phyloP scores from a whole-genome alignment of 2,888 invertebrate genomes.

The Crossocerus cetratus region DNA sequence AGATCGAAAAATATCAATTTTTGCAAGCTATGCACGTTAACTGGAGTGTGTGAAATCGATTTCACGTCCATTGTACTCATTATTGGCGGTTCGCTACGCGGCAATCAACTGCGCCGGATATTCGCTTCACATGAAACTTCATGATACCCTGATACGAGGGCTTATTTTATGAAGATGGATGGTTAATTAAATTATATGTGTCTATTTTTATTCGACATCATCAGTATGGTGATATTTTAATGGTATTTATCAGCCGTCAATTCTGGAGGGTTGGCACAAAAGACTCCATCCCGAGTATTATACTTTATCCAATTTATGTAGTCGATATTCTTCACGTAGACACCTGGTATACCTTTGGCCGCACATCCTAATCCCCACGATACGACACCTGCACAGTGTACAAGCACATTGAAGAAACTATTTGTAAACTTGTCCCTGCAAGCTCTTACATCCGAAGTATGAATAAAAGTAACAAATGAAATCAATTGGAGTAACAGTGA shows the following conservation, averaged over 20 bases:
- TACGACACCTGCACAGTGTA: slow-evolving; percentile 43
- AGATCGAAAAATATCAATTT: no score
- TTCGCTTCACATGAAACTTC: no score
- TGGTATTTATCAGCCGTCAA: no score
- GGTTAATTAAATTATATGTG: neutral
- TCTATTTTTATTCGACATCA: neutral
- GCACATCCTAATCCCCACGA: slow-evolving; percentile 53
- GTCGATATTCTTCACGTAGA: slow-evolving; percentile 46
- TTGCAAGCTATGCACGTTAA: no score
- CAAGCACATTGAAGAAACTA: neutral
- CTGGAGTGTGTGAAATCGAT: no score
- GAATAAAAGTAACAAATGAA: no score
- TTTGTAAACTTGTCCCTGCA: neutral
- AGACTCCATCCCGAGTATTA: neutral
- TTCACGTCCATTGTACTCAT: no score
- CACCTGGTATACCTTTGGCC: slow-evolving; percentile 35
- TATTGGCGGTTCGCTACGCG: no score
- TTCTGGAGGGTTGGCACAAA: neutral
- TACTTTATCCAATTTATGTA: neutral
- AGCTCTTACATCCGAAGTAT: neutral
- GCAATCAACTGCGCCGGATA: no score
- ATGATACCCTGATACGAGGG: no score
- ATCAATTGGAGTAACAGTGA: no score
- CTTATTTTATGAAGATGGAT: neutral
- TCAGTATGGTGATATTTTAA: neutral